Evolutionary conservation across 1,140 invertebrate species (phyloP).

Genomic region (Diprion similis): DNA sequence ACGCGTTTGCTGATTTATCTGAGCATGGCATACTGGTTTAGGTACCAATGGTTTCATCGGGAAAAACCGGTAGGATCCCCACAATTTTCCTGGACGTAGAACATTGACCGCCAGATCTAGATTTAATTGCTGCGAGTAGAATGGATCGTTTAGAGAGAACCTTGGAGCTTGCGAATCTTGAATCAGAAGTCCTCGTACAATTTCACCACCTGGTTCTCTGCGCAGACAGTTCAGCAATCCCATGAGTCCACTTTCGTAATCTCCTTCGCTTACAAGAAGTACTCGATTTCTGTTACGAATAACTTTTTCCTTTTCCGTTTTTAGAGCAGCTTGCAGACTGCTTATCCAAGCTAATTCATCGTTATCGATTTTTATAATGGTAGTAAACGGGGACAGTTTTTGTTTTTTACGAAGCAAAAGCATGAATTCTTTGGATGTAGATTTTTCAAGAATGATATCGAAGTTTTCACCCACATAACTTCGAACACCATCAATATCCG

Average conservation of each 20-base stretch:
- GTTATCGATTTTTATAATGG: constrained; percentile 47
- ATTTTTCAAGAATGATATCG: constrained; percentile 48
- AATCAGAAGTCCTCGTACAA: constrained; percentile 32
- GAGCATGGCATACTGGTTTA: constrained; percentile 58
- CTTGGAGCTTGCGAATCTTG: constrained; percentile 31
- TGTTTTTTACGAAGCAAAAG: constrained; percentile 48
- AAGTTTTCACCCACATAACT: constrained; percentile 34
- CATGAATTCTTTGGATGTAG: constrained; percentile 36
- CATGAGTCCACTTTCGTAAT: constrained; percentile 63
- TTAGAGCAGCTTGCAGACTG: constrained; percentile 64
- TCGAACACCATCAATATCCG: constrained; percentile 27
- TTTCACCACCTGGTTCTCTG: constrained; percentile 43
- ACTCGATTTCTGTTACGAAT: background rate
- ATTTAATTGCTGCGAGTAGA: constrained; percentile 38
- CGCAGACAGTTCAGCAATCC: constrained; percentile 62
- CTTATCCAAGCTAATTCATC: constrained; percentile 62
- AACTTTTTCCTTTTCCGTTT: constrained; percentile 54
- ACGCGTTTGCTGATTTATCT: constrained; percentile 66
- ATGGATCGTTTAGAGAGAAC: constrained; percentile 28
- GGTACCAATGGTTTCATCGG: constrained; percentile 26
- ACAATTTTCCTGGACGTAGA: constrained; percentile 41
- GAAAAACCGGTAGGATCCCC: constrained; percentile 61
- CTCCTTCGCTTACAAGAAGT: constrained; percentile 14
- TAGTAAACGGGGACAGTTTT: constrained; percentile 34
- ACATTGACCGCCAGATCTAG: constrained; percentile 61